Evolutionary conservation across 2,797 vertebrate species (phyloP).

Genomic region (Taenioides sp.): DNA sequence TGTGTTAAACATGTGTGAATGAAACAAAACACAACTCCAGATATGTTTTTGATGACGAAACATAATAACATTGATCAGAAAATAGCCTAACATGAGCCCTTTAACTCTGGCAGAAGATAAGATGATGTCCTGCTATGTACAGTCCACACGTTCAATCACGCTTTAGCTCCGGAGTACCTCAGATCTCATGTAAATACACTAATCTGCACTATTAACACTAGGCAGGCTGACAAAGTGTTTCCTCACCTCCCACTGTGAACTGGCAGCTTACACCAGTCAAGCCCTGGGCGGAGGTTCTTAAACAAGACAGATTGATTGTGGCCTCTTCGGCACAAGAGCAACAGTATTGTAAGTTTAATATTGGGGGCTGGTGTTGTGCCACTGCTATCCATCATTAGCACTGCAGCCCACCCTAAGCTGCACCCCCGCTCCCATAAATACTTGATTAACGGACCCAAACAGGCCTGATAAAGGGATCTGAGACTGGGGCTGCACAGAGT

Average conservation of each 20-base stretch:
- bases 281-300: slow-evolving; percentile 56
- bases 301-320: slow-evolving; percentile 69
- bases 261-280: slow-evolving; percentile 59
- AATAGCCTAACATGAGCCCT: background rate
- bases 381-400: slow-evolving; percentile 69
- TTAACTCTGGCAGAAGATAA: slow-evolving; percentile 52
- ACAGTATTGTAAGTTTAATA: slow-evolving; percentile 61
- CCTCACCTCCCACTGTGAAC: slow-evolving; percentile 56
- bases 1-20: too few relatives aligned
- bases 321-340: slow-evolving; percentile 47
- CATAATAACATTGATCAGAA: too few relatives aligned
- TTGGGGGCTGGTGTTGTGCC: slow-evolving; percentile 54
- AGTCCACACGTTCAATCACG: slow-evolving; percentile 64
- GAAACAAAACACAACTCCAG: too few relatives aligned
- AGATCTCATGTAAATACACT: slow-evolving; percentile 75
- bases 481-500: slow-evolving; percentile 51
- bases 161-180: slow-evolving; percentile 59
- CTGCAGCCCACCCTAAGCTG: slow-evolving; percentile 57
- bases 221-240: slow-evolving; percentile 59
- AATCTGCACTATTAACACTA: slow-evolving; percentile 73
- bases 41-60: too few relatives aligned
- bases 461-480: slow-evolving; percentile 69
- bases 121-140: slow-evolving; percentile 63
- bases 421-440: slow-evolving; percentile 73
- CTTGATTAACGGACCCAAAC: slow-evolving; percentile 77